Conservation (phyloP, 2,888 invertebrate species). For the Drosophila recens region DNA sequence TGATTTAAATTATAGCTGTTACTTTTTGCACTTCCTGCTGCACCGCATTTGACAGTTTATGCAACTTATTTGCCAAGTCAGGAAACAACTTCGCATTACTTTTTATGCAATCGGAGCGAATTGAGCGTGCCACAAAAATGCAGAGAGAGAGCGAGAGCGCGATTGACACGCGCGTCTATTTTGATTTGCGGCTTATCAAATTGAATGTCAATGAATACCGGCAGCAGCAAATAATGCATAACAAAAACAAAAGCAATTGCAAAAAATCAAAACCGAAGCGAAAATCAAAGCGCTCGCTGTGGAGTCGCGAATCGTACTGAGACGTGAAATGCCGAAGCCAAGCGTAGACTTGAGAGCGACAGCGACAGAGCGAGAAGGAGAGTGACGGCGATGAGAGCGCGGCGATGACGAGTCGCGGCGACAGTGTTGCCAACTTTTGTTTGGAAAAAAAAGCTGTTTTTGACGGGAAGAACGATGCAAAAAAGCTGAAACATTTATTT, state of each 20-base stretch:
- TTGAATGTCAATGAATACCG: conserved; percentile 69
- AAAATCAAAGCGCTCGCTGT: conserved; percentile 50
- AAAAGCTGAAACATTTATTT: no score
- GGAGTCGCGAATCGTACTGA: conserved; percentile 66
- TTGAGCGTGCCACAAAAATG: conserved; percentile 21
- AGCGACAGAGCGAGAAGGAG: conserved; percentile 3
- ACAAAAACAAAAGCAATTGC: conserved; percentile 36
- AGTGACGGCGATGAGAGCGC: conserved; percentile 3
- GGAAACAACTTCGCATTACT: conserved; percentile 74
- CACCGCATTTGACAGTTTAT: conserved; percentile 70
- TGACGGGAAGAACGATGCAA: no score
- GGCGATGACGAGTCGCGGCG: conserved; percentile 32
- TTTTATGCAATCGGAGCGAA: conserved; percentile 72
- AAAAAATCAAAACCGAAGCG: conserved; percentile 20
- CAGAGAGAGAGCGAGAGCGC: conserved; percentile 12
- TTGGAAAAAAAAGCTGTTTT: no score
- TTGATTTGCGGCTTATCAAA: conserved; percentile 72
- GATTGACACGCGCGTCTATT: conserved; percentile 49
- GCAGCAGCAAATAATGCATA: conserved; percentile 54
- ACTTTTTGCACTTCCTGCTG: conserved; percentile 68
- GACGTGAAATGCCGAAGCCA: conserved; percentile 35
- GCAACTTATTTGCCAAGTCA: conserved; percentile 61
- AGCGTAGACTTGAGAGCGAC: conserved; percentile 30
- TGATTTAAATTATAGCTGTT: conserved; percentile 26
- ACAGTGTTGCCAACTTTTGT: no score